Percentiles rank a stretch among this genome's conserved stretches.
Evolutionary conservation across 1,140 invertebrate species (phyloP).

Genomic region (Drosophila burlai): DNA sequence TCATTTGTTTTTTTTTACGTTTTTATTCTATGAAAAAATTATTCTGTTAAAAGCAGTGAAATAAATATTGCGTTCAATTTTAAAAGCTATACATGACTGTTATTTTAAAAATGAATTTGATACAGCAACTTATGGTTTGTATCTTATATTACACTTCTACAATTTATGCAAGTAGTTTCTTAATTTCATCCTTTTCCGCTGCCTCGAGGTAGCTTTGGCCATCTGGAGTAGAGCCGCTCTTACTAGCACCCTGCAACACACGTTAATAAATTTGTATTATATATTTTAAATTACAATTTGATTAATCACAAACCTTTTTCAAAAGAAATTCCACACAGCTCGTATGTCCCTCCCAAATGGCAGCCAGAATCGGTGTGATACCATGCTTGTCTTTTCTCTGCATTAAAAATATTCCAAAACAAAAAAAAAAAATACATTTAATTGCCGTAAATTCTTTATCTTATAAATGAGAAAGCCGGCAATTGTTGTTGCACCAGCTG

Average conservation of each 20-base stretch:
- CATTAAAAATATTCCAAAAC: conserved; percentile 15
- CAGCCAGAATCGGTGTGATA: conserved; percentile 95
- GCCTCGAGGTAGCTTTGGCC: conserved; percentile 94
- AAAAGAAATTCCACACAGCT: conserved; percentile 95
- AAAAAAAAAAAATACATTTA: background rate
- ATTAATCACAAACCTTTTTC: conserved; percentile 87
- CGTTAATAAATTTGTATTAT: background rate
- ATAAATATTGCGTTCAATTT: conserved; percentile 15
- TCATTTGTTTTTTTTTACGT: background rate
- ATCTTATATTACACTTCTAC: conserved; percentile 23
- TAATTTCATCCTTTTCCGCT: conserved; percentile 96
- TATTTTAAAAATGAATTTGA: conserved; percentile 33
- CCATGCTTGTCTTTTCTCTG: conserved; percentile 93
- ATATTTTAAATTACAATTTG: background rate
- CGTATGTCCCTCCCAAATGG: conserved; percentile 98
- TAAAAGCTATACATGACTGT: conserved; percentile 42
- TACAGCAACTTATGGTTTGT: conserved; percentile 34
- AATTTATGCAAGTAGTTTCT: conserved; percentile 54
- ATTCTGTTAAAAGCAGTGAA: conserved; percentile 1
- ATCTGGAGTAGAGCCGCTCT: conserved; percentile 93
- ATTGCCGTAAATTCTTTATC: background rate
- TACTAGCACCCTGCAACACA: conserved; percentile 89
- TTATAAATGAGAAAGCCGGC: background rate
- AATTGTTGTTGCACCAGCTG: background rate
- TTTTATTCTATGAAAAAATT: background rate